These are phyloP conservation scores for Schizaphis graminum DNA, from an alignment of 2,888 invertebrate species.

Conservation along the genomic window DNA sequence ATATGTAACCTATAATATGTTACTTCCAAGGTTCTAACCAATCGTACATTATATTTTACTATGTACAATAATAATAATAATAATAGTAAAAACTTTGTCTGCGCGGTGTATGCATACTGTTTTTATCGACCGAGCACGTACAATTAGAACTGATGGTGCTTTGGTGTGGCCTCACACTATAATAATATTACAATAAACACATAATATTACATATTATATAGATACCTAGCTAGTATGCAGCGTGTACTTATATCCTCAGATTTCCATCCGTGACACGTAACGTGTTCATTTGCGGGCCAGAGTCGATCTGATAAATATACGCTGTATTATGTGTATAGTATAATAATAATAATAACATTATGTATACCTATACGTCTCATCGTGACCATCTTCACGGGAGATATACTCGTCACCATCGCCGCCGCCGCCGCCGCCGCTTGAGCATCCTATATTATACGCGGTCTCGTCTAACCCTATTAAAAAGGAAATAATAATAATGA, in stretches of 20 bases:
- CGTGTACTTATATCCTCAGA: neutral
- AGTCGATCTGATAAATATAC: constrained; percentile 48
- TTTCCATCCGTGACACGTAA: constrained; percentile 37
- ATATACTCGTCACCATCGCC: neutral
- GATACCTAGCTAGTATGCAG: neutral
- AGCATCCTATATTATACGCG: neutral
- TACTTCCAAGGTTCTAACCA: neutral
- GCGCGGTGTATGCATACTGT: neutral
- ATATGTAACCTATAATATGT: too few relatives aligned
- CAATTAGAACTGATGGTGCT: neutral
- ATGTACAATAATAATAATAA: neutral
- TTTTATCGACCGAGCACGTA: neutral
- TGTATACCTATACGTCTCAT: constrained; percentile 26
- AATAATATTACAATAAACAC: neutral
- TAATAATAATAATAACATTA: constrained; percentile 18
- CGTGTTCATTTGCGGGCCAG: constrained; percentile 50
- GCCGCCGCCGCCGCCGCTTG: neutral
- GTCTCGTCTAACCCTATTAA: neutral
- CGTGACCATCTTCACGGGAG: constrained; percentile 33
- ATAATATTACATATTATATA: neutral
- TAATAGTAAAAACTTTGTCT: neutral
- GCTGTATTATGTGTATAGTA: neutral
- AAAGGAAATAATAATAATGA: neutral
- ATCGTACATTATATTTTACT: neutral
- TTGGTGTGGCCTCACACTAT: neutral